Percentiles rank a stretch among this genome's conserved stretches.
Evolutionary conservation across 2,797 vertebrate species (phyloP).

Genomic region (Scarus forsteni): DNA sequence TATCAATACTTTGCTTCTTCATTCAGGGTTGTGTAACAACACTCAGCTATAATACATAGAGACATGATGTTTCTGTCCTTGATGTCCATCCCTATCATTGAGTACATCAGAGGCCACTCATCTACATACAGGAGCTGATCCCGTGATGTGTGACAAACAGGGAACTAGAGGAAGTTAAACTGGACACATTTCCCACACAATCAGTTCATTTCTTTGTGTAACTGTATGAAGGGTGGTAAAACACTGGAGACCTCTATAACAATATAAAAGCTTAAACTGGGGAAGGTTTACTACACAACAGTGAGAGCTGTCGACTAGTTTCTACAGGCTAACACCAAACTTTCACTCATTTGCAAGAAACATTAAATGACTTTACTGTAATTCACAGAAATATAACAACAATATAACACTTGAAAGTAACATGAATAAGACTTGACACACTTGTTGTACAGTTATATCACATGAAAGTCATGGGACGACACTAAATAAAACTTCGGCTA

Average conservation of each 20-base stretch:
- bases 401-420: background rate
- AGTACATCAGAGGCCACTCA: background rate
- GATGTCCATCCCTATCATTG: background rate
- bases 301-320: conserved; percentile 32
- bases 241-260: too few relatives aligned
- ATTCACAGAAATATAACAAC: too few relatives aligned
- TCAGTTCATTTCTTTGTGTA: background rate
- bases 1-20: too few relatives aligned
- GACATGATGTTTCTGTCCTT: too few relatives aligned
- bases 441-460: rapidly evolving
- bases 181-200: conserved; percentile 23
- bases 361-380: background rate
- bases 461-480: background rate
- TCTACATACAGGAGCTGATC: conserved; percentile 11
- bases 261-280: too few relatives aligned
- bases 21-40: too few relatives aligned
- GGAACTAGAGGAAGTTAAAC: conserved; percentile 57
- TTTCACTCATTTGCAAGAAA: background rate
- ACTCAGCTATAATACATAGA: too few relatives aligned
- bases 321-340: conserved; percentile 31
- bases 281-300: background rate
- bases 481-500: background rate
- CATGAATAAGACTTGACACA: background rate
- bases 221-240: background rate
- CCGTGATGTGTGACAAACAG: conserved; percentile 43